phyloP scores from a whole-genome alignment of 2,113 vertebrate species.

The Butorides virescens region DNA sequence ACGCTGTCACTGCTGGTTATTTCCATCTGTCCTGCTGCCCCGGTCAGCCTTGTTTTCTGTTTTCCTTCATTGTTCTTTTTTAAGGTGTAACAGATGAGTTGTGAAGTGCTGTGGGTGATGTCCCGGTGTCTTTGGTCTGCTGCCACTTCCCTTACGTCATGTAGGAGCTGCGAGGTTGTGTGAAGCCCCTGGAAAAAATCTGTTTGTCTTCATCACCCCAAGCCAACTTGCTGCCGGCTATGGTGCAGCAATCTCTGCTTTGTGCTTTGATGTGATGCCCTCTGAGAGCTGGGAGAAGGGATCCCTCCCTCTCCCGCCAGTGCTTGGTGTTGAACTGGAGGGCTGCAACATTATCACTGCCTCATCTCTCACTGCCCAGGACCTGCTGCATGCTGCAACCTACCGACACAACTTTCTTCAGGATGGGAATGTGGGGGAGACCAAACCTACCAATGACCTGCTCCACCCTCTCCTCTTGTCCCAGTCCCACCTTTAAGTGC shows the following conservation, averaged over 20 bases:
- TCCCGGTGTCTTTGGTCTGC: background rate
- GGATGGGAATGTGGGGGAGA: accelerated
- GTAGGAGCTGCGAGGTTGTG: background rate
- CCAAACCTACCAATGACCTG: background rate
- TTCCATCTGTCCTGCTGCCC: background rate
- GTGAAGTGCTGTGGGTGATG: background rate
- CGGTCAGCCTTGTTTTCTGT: background rate
- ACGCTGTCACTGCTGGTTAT: background rate
- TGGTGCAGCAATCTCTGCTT: background rate
- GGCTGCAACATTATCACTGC: background rate
- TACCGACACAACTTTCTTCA: background rate
- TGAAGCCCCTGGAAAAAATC: background rate
- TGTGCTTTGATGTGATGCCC: accelerated
- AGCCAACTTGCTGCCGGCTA: background rate
- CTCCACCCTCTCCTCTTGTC: background rate
- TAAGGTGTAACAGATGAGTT: background rate
- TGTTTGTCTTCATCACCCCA: background rate
- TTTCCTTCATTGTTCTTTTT: background rate
- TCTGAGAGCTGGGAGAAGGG: background rate
- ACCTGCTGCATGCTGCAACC: background rate
- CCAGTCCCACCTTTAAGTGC: background rate
- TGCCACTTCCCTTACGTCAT: background rate
- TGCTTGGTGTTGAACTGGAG: accelerated
- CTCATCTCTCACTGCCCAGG: background rate
- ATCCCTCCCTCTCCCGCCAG: background rate